Evolutionary conservation across 2,888 invertebrate genomes (phyloP).

Genomic region (Orthonevra nobilis): DNA sequence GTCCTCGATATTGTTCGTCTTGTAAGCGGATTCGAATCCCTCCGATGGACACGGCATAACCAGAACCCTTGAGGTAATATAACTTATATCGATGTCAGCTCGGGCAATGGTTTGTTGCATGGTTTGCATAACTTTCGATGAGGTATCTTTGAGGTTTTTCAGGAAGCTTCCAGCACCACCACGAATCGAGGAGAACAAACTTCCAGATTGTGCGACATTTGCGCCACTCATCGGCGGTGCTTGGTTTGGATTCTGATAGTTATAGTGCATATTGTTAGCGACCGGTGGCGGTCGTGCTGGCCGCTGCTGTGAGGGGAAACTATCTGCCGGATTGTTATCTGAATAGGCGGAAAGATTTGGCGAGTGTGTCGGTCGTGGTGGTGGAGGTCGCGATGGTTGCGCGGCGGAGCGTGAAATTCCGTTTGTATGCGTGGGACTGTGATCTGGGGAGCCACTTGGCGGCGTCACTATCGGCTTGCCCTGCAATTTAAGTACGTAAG

Average conservation of each 20-base stretch:
- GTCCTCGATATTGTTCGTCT: slow-evolving; percentile 95
- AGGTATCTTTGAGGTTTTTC: slow-evolving; percentile 96
- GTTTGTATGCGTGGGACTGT: slow-evolving; percentile 66
- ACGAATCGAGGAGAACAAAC: slow-evolving; percentile 91
- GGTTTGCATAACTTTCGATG: slow-evolving; percentile 97
- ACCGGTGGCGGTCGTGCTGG: slow-evolving; percentile 71
- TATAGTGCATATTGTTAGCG: slow-evolving; percentile 52
- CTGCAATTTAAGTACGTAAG: slow-evolving; percentile 4
- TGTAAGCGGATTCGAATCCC: slow-evolving; percentile 94
- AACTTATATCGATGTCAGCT: slow-evolving; percentile 94
- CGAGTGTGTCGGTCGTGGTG: slow-evolving; percentile 63
- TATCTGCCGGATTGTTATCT: slow-evolving; percentile 50
- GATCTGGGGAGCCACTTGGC: slow-evolving; percentile 71
- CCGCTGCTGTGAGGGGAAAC: slow-evolving; percentile 46
- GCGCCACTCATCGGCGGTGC: slow-evolving; percentile 61
- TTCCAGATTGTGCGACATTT: slow-evolving; percentile 77
- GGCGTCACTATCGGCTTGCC: slow-evolving; percentile 77
- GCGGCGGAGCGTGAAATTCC: slow-evolving; percentile 20
- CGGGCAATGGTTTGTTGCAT: slow-evolving; percentile 95
- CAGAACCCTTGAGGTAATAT: slow-evolving; percentile 93
- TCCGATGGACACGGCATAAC: slow-evolving; percentile 98
- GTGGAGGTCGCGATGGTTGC: slow-evolving; percentile 62
- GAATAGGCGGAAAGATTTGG: slow-evolving; percentile 52
- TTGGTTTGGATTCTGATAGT: slow-evolving; percentile 21
- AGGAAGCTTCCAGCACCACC: slow-evolving; percentile 96